These are phyloP conservation scores for Drosophila cardini DNA, from an alignment of 1,140 invertebrate genomes.

Conservation along the genomic window DNA sequence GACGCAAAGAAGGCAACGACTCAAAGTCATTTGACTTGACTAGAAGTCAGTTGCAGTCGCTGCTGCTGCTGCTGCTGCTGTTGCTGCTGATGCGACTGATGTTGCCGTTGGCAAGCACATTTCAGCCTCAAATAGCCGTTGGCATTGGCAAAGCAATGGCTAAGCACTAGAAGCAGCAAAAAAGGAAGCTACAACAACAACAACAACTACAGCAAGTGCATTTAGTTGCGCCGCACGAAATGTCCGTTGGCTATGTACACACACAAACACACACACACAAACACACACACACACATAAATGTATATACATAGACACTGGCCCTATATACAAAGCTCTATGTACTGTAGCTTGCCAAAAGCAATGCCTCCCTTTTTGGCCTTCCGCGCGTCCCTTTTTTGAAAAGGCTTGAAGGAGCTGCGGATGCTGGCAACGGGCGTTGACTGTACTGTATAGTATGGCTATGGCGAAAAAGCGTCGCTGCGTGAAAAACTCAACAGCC, in stretches of 20 bases:
- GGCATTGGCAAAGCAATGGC: slow-evolving; percentile 71
- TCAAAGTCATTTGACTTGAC: slow-evolving; percentile 50
- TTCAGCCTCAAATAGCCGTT: slow-evolving; percentile 68
- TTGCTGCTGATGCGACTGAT: slow-evolving; percentile 7
- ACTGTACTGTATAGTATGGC: slow-evolving; percentile 34
- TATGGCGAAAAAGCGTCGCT: slow-evolving; percentile 73
- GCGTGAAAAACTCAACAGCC: slow-evolving; percentile 69
- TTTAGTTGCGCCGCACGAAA: slow-evolving; percentile 77
- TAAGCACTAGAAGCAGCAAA: slow-evolving; percentile 59
- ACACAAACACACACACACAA: slow-evolving; percentile 35
- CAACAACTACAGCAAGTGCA: slow-evolving; percentile 73
- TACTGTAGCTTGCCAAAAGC: slow-evolving; percentile 41
- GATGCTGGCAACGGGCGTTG: slow-evolving; percentile 56
- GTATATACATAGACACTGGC: slow-evolving; percentile 10
- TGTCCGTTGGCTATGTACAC: slow-evolving; percentile 41
- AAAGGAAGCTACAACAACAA: slow-evolving; percentile 35
- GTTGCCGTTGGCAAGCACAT: slow-evolving; percentile 55
- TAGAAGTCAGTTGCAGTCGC: slow-evolving; percentile 45
- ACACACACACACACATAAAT: slow-evolving; percentile 24
- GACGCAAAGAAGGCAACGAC: slow-evolving; percentile 23
- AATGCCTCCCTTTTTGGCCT: neutral
- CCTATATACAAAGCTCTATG: slow-evolving; percentile 72
- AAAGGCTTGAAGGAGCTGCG: slow-evolving; percentile 71
- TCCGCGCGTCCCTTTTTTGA: neutral
- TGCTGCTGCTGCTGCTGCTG: slow-evolving; percentile 17